Evolutionary conservation across 2,888 invertebrate species (phyloP).

Genomic region (Nomada ruficornis): DNA sequence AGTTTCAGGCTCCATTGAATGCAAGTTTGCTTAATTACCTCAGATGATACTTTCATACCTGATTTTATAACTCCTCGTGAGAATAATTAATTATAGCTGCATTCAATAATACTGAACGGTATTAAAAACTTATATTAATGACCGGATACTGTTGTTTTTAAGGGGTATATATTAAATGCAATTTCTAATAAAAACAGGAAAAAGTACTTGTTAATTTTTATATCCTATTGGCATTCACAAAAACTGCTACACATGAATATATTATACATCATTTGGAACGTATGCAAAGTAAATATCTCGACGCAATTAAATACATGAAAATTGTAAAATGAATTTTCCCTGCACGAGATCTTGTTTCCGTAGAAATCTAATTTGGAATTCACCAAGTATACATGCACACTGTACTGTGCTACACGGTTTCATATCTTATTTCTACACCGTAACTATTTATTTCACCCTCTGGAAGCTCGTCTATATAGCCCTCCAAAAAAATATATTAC

Average conservation of each 20-base stretch:
- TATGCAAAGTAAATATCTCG: not conserved
- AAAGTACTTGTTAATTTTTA: too few relatives aligned
- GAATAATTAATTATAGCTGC: not conserved
- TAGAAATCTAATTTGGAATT: slow-evolving; percentile 12
- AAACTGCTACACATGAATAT: too few relatives aligned
- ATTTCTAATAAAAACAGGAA: too few relatives aligned
- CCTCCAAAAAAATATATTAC: not conserved
- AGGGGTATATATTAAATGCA: too few relatives aligned
- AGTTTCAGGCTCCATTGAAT: not conserved
- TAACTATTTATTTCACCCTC: not conserved
- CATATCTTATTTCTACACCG: not conserved
- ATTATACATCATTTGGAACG: too few relatives aligned
- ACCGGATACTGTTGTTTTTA: too few relatives aligned
- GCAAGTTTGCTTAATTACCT: not conserved
- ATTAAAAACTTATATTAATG: too few relatives aligned
- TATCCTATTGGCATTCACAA: too few relatives aligned
- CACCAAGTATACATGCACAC: not conserved
- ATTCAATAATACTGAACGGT: not conserved
- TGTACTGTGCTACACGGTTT: not conserved
- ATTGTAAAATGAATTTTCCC: not conserved
- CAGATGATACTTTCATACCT: not conserved
- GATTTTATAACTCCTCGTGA: not conserved
- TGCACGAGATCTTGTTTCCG: not conserved
- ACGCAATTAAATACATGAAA: not conserved
- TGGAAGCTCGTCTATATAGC: not conserved